Conservation (phyloP, 2,113 vertebrate genomes). For the Mormyrus lacerda region DNA sequence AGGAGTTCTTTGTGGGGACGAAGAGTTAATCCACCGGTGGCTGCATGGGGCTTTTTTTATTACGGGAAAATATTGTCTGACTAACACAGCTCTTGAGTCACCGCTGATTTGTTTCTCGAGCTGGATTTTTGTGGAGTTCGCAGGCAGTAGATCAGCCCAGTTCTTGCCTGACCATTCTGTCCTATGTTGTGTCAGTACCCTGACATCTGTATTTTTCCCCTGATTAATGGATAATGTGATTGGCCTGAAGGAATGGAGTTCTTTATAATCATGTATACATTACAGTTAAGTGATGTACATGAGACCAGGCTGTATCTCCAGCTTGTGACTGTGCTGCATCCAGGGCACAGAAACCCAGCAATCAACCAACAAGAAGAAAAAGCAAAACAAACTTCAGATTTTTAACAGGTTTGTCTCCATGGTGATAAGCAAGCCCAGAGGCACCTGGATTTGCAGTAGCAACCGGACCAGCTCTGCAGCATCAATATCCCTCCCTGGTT, state of each 20-base stretch:
- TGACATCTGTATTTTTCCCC: not conserved
- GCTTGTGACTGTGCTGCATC: not conserved
- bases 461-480: not conserved
- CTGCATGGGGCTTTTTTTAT: not conserved
- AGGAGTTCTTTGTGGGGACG: not conserved
- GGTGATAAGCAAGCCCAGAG: not conserved
- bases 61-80: not conserved
- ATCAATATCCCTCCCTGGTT: not conserved
- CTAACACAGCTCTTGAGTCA: not conserved
- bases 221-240: not conserved
- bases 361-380: not conserved
- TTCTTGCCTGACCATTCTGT: not conserved
- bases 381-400: not conserved
- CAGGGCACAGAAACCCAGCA: not conserved
- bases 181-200: not conserved
- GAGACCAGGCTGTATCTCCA: not conserved
- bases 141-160: not conserved
- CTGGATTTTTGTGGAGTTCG: not conserved
- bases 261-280: not conserved
- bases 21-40: not conserved
- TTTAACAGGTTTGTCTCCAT: not conserved
- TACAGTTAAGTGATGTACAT: not conserved
- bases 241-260: not conserved
- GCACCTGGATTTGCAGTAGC: not conserved
- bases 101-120: not conserved